Conservation (phyloP, 2,797 vertebrate genomes). For the Ctenopoma kingsleyae region DNA sequence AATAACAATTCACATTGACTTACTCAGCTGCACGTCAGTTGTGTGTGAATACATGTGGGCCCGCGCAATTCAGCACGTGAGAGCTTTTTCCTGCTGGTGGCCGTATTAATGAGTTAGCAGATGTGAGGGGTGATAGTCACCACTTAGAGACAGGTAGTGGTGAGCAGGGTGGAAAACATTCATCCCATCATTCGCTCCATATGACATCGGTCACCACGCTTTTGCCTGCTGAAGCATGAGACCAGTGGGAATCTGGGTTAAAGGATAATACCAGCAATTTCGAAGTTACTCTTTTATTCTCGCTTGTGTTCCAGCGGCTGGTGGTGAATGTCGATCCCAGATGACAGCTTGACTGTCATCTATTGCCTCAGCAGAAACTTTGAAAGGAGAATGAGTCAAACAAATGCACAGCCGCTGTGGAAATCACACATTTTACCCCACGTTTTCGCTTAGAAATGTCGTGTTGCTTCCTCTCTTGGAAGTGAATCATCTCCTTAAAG, state of each 20-base stretch:
- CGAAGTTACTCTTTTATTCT: slow-evolving; percentile 1
- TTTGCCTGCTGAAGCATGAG: slow-evolving; percentile 60
- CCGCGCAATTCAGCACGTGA: slow-evolving; percentile 31
- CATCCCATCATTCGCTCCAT: slow-evolving; percentile 76
- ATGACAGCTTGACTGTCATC: slow-evolving; percentile 14
- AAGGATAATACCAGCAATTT: slow-evolving; percentile 54
- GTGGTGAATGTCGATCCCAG: slow-evolving; percentile 25
- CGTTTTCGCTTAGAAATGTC: slow-evolving; percentile 12
- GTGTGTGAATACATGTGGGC: slow-evolving; percentile 30
- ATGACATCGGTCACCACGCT: slow-evolving; percentile 64
- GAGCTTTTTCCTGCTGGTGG: slow-evolving; percentile 42
- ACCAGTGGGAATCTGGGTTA: slow-evolving; percentile 69
- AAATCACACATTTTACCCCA: neutral
- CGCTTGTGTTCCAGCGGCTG: slow-evolving; percentile 4
- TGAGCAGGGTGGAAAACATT: slow-evolving; percentile 68
- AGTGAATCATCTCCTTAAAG: slow-evolving; percentile 31
- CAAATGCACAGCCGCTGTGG: neutral
- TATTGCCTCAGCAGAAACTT: slow-evolving; percentile 22
- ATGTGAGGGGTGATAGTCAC: slow-evolving; percentile 73
- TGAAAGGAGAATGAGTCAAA: slow-evolving; percentile 23
- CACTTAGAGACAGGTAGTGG: slow-evolving; percentile 73
- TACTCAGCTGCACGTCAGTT: slow-evolving; percentile 9
- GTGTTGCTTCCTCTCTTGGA: slow-evolving; percentile 2
- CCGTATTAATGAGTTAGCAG: slow-evolving; percentile 74
- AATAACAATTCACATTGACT: slow-evolving; percentile 32